Evolutionary conservation across 2,797 vertebrate species (phyloP), one percentile per base, ranked within the genome.

Genomic region (Neosalanx taihuensis): DNA sequence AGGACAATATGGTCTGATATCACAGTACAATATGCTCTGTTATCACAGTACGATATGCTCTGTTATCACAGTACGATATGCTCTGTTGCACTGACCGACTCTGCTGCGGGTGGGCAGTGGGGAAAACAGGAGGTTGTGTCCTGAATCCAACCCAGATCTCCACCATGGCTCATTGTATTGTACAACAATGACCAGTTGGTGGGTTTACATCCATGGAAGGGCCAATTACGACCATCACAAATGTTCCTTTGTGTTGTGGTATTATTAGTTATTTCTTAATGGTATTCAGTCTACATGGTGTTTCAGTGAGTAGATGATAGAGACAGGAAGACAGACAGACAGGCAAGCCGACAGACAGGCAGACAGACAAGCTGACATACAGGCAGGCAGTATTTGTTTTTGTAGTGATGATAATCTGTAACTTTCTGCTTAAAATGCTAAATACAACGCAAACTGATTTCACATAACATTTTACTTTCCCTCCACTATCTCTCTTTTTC

Each of bases 271-370:
- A 46, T 46, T 46, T 9, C 41, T 46, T 46, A 46, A 12, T 46
- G 2, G 9, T 9, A 7, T 41, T 9, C 12, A 41, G 37, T 13
- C 41, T 46, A 12, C 10, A 12, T 12, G 13, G 0, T 13, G 41
- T 37, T 37, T 37, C 35, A 37, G 35, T 37, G 35, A 7, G 6
- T 37, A 9, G 35, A 37, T 37, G 9, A 51, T 15, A 61, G 56
- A 67, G 58, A 30, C 72, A 66, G 71, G 67, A 37, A 68, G 66
- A 72, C 67, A 72, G 70, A 49, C 63, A 76, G 69, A 69, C 66
- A 60, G 51, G 15, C 51, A 56, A 17, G 2, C 41, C 77, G 72
- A 46, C 70, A 79, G 75, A 72, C 69, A 65, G 71, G 58, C 37
- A 26, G 65, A 74, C 72, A 81, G 74, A 41, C 63, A 67, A 10